Evolutionary conservation across 2,888 invertebrate species (phyloP).

Genomic region (Apoderus coryli): DNA sequence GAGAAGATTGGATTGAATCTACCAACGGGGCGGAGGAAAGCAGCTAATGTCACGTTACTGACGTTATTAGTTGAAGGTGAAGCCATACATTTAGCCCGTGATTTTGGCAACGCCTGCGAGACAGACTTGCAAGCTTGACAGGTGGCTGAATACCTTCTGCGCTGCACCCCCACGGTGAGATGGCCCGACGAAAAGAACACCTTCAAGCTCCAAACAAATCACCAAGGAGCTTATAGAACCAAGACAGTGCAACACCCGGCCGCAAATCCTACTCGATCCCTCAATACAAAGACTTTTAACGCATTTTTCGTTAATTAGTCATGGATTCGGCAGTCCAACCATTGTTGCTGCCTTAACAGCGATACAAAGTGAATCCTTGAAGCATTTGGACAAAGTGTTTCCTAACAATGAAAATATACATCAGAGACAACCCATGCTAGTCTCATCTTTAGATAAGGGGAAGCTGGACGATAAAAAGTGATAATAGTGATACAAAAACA

Average conservation of each 20-base stretch:
- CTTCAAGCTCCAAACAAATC: constrained; percentile 40
- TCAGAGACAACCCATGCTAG: constrained; percentile 52
- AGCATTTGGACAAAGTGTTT: constrained; percentile 92
- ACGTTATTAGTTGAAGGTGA: constrained; percentile 95
- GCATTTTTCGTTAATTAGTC: constrained; percentile 95
- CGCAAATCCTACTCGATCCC: constrained; percentile 85
- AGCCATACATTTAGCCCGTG: constrained; percentile 94
- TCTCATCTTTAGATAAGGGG: constrained; percentile 69
- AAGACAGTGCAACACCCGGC: constrained; percentile 96
- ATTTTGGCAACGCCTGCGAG: constrained; percentile 99
- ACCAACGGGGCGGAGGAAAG: constrained; percentile 97
- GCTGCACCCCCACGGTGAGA: constrained; percentile 76
- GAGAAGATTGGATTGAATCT: constrained; percentile 97
- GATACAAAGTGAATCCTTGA: constrained; percentile 91
- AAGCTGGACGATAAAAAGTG: constrained; percentile 78
- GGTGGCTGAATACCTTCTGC: constrained; percentile 89
- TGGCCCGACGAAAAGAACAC: constrained; percentile 31
- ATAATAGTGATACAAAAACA: too few species aligned
- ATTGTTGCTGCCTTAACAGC: constrained; percentile 95
- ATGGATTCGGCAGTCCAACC: constrained; percentile 97
- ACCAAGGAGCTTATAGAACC: constrained; percentile 97
- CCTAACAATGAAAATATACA: constrained; percentile 37
- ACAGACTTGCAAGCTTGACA: constrained; percentile 98
- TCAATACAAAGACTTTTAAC: constrained; percentile 93
- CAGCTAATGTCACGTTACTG: constrained; percentile 92